Evolutionary conservation across 2,113 vertebrate species (phyloP).

Genomic region (Daphoenositta chrysoptera): DNA sequence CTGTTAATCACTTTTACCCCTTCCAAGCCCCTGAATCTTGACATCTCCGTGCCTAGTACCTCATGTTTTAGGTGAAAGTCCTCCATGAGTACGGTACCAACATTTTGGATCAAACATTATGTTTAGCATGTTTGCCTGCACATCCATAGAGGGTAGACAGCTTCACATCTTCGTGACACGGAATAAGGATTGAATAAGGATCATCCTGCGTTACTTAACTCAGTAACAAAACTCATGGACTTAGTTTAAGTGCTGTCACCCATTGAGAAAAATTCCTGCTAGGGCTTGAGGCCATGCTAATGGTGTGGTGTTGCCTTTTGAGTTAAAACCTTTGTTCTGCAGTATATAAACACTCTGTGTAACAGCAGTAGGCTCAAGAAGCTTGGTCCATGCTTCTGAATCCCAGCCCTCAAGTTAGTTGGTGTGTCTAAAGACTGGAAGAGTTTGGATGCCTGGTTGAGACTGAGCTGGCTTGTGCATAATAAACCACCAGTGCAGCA

Average conservation of each 20-base stretch:
- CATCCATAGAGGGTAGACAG: accelerated
- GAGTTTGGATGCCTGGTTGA: neutral
- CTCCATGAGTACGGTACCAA: neutral
- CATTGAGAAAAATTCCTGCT: neutral
- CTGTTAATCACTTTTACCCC: neutral
- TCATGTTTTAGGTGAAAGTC: neutral
- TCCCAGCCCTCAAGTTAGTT: neutral
- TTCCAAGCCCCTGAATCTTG: neutral
- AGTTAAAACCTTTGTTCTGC: neutral
- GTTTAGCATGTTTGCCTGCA: neutral
- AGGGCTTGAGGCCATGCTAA: neutral
- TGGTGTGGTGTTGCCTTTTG: neutral
- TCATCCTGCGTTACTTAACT: neutral
- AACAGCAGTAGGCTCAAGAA: neutral
- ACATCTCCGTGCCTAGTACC: neutral
- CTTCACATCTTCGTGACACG: neutral
- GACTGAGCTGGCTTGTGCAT: neutral
- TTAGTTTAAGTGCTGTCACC: neutral
- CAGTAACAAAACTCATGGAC: neutral
- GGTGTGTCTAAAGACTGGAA: neutral
- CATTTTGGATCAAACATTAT: accelerated
- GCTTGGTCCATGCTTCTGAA: neutral
- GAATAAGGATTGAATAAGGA: neutral
- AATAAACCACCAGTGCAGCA: accelerated
- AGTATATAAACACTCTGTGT: neutral